phyloP scores from a whole-genome alignment of 2,113 vertebrate species.

The Lota lota region DNA sequence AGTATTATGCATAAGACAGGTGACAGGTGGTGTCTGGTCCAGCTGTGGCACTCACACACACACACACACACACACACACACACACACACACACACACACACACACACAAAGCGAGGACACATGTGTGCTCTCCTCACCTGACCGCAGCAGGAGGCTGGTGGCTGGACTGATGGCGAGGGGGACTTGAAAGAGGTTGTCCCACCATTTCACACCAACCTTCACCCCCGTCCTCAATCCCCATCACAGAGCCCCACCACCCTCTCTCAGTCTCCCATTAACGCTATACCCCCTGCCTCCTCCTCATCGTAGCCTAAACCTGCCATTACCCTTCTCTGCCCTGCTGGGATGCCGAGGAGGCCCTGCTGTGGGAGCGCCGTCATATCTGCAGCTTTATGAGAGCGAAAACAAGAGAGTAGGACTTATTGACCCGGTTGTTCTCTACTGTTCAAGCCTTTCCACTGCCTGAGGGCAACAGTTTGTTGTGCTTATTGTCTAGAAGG shows the following conservation, averaged over 20 bases:
- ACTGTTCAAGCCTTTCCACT: constrained; percentile 23
- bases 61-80: background rate
- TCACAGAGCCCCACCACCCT: constrained; percentile 10
- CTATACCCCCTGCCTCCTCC: constrained; percentile 33
- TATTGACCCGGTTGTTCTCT: background rate
- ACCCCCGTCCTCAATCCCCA: constrained; percentile 54
- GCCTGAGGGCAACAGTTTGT: constrained; percentile 18
- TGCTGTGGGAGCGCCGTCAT: constrained; percentile 35
- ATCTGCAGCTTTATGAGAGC: background rate
- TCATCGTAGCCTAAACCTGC: constrained; percentile 45
- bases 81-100: constrained; percentile 10
- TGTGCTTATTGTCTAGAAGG: constrained; percentile 1
- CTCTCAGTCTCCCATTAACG: constrained; percentile 39
- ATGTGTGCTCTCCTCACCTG: constrained; percentile 11
- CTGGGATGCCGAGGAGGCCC: constrained; percentile 54
- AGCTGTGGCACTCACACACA: constrained; percentile 43
- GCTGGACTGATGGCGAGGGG: constrained; percentile 14
- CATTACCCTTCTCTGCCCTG: constrained; percentile 57
- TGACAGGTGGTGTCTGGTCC: constrained; percentile 53
- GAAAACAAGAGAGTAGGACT: background rate
- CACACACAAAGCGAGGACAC: background rate
- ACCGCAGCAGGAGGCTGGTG: constrained; percentile 49
- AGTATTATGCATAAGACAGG: constrained; percentile 8
- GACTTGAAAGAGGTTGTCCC: no score
- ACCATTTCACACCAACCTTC: constrained; percentile 30